Evolutionary conservation across 2,888 invertebrate species (phyloP), one percentile per base, ranked within the genome.

Genomic region (Octonoba sinensis): DNA sequence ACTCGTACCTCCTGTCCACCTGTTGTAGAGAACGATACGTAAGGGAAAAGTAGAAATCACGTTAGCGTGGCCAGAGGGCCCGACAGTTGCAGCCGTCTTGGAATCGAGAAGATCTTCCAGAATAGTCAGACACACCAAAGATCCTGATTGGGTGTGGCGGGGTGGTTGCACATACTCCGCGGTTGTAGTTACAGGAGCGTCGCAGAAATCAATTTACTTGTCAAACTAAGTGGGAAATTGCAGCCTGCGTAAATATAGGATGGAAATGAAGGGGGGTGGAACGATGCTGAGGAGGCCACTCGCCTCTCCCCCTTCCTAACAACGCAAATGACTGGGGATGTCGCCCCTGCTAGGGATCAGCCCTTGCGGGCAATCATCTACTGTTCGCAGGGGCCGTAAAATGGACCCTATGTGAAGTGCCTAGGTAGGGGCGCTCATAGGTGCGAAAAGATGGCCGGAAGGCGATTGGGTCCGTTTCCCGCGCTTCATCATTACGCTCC

Each of bases 191-290:
- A 73, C 73, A 73, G 69, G 67, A 76, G 67, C 76, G 76, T 76
- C 76, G 60, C 66, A 72, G 72, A 84, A 84, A 84, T 84, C 84
- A 84, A 84, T 84, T 84, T 84, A 84, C 73, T 84, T 82, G 84
- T 84, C 84, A 84, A 84, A 84, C 84, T 84, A 84, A 84, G 84
- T 84, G 84, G 77, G 84, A 84, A 82, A 82, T 84, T 82, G 82
- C 84, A 74, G 71, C 69, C 84, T 82, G 74, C 73, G 84, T 82
- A 82, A 84, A 84, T 84, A 84, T 66, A 59, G 59, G 60, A 59
- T 70, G 70, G 59, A 60, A 64, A 69, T 54, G 73, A 64, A 73
- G 12, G 36, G 59, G 70, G 12, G 22, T 47, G 70, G 54, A 36
- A 47, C 46, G 22, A 59, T 47, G 44, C 70, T 59, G 36, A n/a